These are phyloP conservation scores for Danio aesculapii DNA, from an alignment of 2,797 vertebrate species.

Conservation along the genomic window DNA sequence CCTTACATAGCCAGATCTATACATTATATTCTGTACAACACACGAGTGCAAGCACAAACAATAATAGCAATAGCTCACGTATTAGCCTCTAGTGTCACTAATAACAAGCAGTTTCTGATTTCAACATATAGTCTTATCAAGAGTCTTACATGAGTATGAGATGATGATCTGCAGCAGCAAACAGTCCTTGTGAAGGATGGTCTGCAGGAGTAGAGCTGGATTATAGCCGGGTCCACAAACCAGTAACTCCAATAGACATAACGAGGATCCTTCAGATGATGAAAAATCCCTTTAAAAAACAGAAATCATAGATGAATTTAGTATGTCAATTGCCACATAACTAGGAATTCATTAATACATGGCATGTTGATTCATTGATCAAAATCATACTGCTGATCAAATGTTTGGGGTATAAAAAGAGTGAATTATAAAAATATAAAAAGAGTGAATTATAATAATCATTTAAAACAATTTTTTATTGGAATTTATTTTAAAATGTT, in stretches of 20 bases:
- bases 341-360: too few relatives aligned
- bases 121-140: neutral
- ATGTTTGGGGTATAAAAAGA: neutral
- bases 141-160: slow-evolving; percentile 86
- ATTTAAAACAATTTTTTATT: neutral
- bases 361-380: too few relatives aligned
- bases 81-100: too few relatives aligned
- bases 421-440: neutral
- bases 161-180: slow-evolving; percentile 88
- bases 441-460: neutral
- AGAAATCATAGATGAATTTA: slow-evolving; percentile 34
- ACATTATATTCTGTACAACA: too few relatives aligned
- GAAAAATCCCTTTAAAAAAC: slow-evolving; percentile 81
- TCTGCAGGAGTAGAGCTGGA: slow-evolving; percentile 87
- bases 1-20: too few relatives aligned
- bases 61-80: too few relatives aligned
- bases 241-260: slow-evolving; percentile 89
- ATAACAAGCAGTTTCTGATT: too few relatives aligned
- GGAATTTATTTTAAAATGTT: neutral
- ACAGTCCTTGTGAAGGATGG: slow-evolving; percentile 85
- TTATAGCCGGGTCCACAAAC: slow-evolving; percentile 89
- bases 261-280: slow-evolving; percentile 76
- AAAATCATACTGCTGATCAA: neutral
- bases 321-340: neutral
- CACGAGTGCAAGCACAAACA: too few relatives aligned